Evolutionary conservation across 2,888 invertebrate species (phyloP).

Genomic region (Chrysolina haemoptera): DNA sequence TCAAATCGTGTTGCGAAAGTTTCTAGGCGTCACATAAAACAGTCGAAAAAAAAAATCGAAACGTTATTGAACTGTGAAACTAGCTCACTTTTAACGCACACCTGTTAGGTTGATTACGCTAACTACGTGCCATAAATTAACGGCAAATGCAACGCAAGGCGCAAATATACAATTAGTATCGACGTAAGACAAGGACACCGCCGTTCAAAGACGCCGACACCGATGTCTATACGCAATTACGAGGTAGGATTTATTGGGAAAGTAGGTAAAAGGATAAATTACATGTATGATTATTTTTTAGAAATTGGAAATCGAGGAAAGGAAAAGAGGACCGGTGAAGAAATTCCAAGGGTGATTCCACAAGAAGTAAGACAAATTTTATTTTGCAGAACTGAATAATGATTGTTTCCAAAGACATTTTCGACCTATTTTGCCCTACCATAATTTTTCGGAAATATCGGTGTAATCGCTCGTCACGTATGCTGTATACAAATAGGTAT

Average conservation of each 20-base stretch:
- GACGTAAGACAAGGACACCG: conserved; percentile 1
- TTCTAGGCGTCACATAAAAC: background rate
- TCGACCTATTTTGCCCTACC: too few relatives aligned
- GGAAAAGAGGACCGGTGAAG: too few relatives aligned
- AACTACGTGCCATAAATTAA: conserved; percentile 9
- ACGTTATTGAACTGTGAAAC: conserved; percentile 3
- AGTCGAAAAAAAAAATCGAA: background rate
- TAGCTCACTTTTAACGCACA: conserved; percentile 5
- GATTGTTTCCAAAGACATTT: too few relatives aligned
- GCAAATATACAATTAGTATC: conserved; percentile 10
- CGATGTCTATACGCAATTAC: background rate
- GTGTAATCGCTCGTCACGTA: too few relatives aligned
- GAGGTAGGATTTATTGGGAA: background rate
- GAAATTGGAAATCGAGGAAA: too few relatives aligned
- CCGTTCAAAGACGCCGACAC: background rate
- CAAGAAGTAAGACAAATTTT: too few relatives aligned
- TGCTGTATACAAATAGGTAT: too few relatives aligned
- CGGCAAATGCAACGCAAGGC: conserved; percentile 3
- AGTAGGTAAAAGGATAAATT: too few relatives aligned
- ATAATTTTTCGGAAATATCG: too few relatives aligned
- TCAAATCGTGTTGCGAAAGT: background rate
- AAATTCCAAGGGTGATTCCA: too few relatives aligned
- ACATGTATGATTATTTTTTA: too few relatives aligned
- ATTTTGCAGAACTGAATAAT: too few relatives aligned
- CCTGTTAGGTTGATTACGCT: conserved; percentile 9